Percentiles rank a stretch among this genome's conserved stretches.
Evolutionary conservation across 53 echinoderm and acorn worm species (phyloP).

Genomic region (Temnopleurus reevesii): DNA sequence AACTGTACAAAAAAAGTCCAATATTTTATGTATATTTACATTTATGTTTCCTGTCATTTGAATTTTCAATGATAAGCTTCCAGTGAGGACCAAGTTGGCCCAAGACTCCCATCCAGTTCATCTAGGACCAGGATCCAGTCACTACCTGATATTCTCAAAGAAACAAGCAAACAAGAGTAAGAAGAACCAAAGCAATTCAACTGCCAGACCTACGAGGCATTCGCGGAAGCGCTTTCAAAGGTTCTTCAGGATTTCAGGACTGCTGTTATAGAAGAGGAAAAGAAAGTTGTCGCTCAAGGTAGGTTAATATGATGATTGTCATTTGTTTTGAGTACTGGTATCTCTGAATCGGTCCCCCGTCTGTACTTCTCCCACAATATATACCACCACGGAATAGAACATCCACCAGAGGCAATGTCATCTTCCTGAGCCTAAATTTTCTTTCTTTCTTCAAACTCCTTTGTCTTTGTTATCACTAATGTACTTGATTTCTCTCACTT

Average conservation of each 20-base stretch:
- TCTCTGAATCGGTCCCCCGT: not conserved
- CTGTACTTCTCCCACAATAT: not conserved
- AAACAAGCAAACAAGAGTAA: not conserved
- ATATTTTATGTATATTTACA: too few species aligned
- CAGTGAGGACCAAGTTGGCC: not conserved
- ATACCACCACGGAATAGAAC: too few species aligned
- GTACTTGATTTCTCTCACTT: too few species aligned
- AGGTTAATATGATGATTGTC: not conserved
- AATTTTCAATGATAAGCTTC: too few species aligned
- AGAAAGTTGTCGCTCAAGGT: slow-evolving; percentile 80
- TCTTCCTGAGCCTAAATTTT: too few species aligned
- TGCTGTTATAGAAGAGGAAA: slow-evolving; percentile 64
- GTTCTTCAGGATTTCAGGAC: slow-evolving; percentile 70
- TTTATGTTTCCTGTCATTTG: too few species aligned
- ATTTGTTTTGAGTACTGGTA: too few species aligned
- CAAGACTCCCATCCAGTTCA: not conserved
- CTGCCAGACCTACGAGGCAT: slow-evolving; percentile 83
- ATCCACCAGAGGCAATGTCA: too few species aligned
- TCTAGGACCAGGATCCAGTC: not conserved
- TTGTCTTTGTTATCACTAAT: too few species aligned
- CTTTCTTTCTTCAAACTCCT: too few species aligned
- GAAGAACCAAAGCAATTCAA: not conserved
- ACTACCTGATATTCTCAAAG: not conserved
- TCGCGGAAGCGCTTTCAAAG: slow-evolving; percentile 69
- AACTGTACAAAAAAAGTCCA: too few species aligned